phyloP scores from a whole-genome alignment of 2,888 invertebrate genomes.

The Drosophila cognata region DNA sequence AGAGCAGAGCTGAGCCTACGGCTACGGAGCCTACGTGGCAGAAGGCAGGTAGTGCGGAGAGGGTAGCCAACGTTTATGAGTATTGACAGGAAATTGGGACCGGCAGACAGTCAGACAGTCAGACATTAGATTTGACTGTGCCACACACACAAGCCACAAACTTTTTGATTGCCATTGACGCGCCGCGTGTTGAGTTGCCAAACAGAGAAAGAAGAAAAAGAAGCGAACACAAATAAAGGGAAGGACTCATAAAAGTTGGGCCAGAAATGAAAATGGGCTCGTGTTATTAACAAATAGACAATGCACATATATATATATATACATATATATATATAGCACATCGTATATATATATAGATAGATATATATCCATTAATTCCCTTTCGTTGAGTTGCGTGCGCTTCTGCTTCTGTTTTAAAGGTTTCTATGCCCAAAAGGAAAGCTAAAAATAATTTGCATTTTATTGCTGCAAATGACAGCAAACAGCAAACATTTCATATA shows the following conservation, averaged over 20 bases:
- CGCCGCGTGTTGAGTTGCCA: conserved; percentile 48
- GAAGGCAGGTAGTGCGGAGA: background rate
- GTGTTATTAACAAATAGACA: conserved; percentile 66
- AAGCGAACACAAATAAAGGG: conserved; percentile 6
- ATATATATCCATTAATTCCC: conserved; percentile 3
- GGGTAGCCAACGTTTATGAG: conserved; percentile 48
- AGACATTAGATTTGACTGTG: conserved; percentile 40
- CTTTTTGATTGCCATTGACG: conserved; percentile 67
- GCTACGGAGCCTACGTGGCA: background rate
- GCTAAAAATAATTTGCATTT: conserved; percentile 74
- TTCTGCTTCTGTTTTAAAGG: background rate
- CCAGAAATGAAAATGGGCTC: conserved; percentile 50
- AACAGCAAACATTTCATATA: conserved; percentile 41
- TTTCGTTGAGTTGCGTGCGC: conserved; percentile 39
- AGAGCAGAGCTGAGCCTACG: conserved; percentile 25
- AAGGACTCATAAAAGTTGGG: conserved; percentile 35
- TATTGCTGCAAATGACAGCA: conserved; percentile 71
- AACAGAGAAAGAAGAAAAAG: conserved; percentile 1
- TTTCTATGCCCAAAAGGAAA: conserved; percentile 42
- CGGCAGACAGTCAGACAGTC: conserved; percentile 44
- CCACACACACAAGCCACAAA: conserved; percentile 52
- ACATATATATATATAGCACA: background rate
- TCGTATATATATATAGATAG: conserved; percentile 3
- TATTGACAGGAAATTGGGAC: conserved; percentile 77
- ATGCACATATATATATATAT: background rate